Evolutionary conservation across 2,797 vertebrate species (phyloP).

Genomic region (Gephyroberyx darwinii): DNA sequence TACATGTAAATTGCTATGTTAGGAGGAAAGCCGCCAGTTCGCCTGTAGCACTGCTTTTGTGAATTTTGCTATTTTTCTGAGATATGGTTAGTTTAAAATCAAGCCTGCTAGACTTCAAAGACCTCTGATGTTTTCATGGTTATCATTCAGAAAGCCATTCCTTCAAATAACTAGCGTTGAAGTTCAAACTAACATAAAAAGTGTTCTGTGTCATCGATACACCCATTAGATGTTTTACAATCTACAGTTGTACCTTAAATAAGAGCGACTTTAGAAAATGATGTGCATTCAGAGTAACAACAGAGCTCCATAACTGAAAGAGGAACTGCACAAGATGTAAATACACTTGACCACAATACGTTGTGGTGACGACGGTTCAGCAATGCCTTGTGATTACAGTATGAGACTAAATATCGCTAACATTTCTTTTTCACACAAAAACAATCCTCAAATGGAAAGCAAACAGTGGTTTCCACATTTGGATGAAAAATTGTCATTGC

Average conservation of each 20-base stretch:
- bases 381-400: conserved; percentile 12
- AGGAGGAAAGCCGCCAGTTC: conserved; percentile 3
- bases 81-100: conserved; percentile 2
- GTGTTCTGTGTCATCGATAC: conserved; percentile 11
- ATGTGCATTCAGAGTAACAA: not conserved
- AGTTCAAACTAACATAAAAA: not conserved
- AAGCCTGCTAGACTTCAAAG: conserved; percentile 9
- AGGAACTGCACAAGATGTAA: conserved; percentile 41
- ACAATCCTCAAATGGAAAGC: conserved; percentile 38
- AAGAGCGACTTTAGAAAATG: not conserved
- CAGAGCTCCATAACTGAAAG: not conserved
- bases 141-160: conserved; percentile 2
- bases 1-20: conserved; percentile 43
- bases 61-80: conserved; percentile 6
- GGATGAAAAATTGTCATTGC: conserved; percentile 19
- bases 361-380: not conserved
- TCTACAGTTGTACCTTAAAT: not conserved
- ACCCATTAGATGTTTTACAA: not conserved
- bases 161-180: too few relatives aligned
- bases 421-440: conserved; percentile 47
- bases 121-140: conserved; percentile 3
- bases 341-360: not conserved
- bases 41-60: conserved; percentile 10
- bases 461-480: conserved; percentile 37
- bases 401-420: conserved; percentile 8